A percentile compares a stretch with the other conserved stretches of the same genome.
phyloP scores from a whole-genome alignment of 2,888 invertebrate genomes.

The Ferrisia virgata region DNA sequence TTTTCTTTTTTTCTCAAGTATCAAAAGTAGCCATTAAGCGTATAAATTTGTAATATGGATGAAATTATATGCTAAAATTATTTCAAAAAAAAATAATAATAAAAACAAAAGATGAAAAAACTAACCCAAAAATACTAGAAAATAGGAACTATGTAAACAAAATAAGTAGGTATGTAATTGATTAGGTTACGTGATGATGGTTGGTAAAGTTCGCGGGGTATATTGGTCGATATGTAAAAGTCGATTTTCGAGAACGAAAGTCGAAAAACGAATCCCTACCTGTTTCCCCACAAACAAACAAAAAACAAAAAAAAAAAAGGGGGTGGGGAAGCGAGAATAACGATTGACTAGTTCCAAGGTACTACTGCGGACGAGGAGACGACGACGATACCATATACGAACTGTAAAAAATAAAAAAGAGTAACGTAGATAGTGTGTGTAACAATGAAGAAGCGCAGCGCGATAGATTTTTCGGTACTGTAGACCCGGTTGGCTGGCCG shows the following conservation, averaged over 20 bases:
- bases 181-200: too few relatives aligned
- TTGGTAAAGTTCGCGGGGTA: neutral
- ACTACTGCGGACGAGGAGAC: neutral
- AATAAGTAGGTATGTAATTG: neutral
- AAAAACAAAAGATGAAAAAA: neutral
- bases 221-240: neutral
- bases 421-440: too few relatives aligned
- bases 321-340: neutral
- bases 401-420: neutral
- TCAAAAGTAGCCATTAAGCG: neutral
- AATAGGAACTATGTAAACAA: neutral
- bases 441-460: neutral
- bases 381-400: neutral
- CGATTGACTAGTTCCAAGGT: neutral
- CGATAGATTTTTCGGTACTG: neutral
- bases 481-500: neutral
- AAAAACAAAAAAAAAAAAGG: neutral
- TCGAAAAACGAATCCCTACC: neutral
- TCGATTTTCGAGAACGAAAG: neutral
- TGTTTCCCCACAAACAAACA: neutral
- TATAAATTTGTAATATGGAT: neutral
- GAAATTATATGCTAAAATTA: too few relatives aligned
- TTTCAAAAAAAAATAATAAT: too few relatives aligned
- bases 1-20: too few relatives aligned
- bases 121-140: neutral